phyloP scores from a whole-genome alignment of 2,113 vertebrate species.

The Camelus bactrianus region DNA sequence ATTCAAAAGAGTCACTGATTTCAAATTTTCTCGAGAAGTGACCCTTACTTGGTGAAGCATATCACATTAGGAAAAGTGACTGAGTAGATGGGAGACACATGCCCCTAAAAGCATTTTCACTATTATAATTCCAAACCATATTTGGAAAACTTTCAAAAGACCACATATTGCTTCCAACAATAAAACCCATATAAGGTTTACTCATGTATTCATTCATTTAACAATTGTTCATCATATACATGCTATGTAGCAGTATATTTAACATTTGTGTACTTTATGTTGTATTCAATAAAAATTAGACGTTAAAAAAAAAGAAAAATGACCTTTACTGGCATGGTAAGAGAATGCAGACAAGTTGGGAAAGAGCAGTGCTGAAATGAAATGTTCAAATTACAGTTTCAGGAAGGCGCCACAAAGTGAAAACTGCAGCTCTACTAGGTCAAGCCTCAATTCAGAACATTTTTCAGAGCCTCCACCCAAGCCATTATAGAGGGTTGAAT shows the following conservation, averaged over 20 bases:
- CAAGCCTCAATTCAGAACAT: not conserved
- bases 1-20: not conserved
- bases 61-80: not conserved
- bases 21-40: conserved; percentile 8
- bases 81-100: not conserved
- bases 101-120: not conserved
- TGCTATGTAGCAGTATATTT: not conserved
- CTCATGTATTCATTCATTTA: not conserved
- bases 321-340: not conserved
- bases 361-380: not conserved
- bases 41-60: not conserved
- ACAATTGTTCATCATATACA: not conserved
- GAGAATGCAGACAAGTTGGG: not conserved
- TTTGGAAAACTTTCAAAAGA: conserved; percentile 15
- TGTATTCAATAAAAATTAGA: too few relatives aligned
- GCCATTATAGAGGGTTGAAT: not conserved
- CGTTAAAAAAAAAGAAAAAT: too few relatives aligned
- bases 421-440: not conserved
- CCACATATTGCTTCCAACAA: not conserved
- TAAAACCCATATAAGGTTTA: not conserved
- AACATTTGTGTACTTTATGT: too few relatives aligned
- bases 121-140: not conserved
- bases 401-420: not conserved
- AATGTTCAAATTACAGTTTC: not conserved
- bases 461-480: not conserved